phyloP scores from a whole-genome alignment of 2,888 invertebrate genomes.

The Andrena praecox region DNA sequence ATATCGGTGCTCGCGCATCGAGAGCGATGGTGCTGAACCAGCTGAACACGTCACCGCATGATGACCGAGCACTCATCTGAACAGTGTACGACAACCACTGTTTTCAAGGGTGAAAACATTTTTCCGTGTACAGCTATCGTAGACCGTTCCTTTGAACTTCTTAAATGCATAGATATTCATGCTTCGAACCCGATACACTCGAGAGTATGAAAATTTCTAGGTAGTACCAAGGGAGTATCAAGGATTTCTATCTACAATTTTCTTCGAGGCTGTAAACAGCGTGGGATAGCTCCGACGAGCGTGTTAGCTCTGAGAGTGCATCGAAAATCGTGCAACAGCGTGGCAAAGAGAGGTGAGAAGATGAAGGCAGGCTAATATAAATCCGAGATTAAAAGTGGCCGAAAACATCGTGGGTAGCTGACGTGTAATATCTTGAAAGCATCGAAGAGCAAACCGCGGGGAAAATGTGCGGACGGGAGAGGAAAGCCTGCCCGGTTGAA shows the following conservation, averaged over 20 bases:
- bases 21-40: no score
- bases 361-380: slow-evolving; percentile 63
- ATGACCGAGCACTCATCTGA: no score
- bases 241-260: slow-evolving; percentile 34
- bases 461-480: slow-evolving; percentile 40
- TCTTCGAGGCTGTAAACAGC: slow-evolving; percentile 28
- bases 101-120: no score
- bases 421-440: slow-evolving; percentile 72
- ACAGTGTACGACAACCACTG: no score
- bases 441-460: slow-evolving; percentile 50
- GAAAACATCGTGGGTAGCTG: slow-evolving; percentile 64
- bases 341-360: slow-evolving; percentile 32
- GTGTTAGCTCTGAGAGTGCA: slow-evolving; percentile 22
- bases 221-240: neutral
- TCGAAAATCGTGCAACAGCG: slow-evolving; percentile 22
- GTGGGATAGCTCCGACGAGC: slow-evolving; percentile 31
- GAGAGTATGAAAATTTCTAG: neutral
- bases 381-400: slow-evolving; percentile 70
- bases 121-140: no score
- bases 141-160: no score
- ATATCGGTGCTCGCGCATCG: no score
- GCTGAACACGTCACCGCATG: no score
- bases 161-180: neutral
- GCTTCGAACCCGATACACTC: neutral
- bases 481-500: slow-evolving; percentile 19